phyloP scores from a whole-genome alignment of 2,113 vertebrate genomes.

The Nansenia antarctica region DNA sequence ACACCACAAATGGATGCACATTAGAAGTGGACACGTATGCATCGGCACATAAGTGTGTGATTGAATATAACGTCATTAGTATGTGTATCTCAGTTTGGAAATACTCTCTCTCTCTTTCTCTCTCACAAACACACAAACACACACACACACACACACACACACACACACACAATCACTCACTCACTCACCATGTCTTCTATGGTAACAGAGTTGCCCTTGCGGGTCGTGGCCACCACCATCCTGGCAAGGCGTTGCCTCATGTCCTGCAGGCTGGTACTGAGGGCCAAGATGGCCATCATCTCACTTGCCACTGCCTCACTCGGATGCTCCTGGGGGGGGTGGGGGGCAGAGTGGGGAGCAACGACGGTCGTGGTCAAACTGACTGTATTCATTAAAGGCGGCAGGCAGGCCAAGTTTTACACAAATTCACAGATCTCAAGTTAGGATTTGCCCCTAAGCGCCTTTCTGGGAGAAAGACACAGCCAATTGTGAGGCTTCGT shows the following conservation, averaged over 20 bases:
- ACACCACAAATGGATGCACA: background rate
- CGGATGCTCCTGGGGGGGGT: constrained; percentile 78
- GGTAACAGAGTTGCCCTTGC: constrained; percentile 78
- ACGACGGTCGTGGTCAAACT: too few species aligned
- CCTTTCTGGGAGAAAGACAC: too few species aligned
- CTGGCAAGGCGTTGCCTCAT: constrained; percentile 79
- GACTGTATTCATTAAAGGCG: background rate
- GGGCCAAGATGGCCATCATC: constrained; percentile 84
- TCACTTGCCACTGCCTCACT: constrained; percentile 85
- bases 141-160: background rate
- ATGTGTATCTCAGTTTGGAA: too few species aligned
- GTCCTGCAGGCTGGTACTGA: constrained; percentile 78
- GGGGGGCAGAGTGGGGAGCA: too few species aligned
- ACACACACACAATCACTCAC: background rate
- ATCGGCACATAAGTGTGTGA: background rate
- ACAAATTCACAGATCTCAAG: too few species aligned
- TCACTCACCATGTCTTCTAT: constrained; percentile 82
- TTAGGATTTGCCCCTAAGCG: too few species aligned
- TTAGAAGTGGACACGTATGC: background rate
- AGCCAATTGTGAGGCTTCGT: too few species aligned
- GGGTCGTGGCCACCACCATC: constrained; percentile 85
- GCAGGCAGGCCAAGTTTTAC: too few species aligned
- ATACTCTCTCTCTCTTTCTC: background rate
- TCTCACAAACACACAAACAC: background rate
- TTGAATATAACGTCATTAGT: background rate